Base-by-base conservation (phyloP, 35 echinoderm and acorn worm species). In the Heliocidaris tuberculata region DNA sequence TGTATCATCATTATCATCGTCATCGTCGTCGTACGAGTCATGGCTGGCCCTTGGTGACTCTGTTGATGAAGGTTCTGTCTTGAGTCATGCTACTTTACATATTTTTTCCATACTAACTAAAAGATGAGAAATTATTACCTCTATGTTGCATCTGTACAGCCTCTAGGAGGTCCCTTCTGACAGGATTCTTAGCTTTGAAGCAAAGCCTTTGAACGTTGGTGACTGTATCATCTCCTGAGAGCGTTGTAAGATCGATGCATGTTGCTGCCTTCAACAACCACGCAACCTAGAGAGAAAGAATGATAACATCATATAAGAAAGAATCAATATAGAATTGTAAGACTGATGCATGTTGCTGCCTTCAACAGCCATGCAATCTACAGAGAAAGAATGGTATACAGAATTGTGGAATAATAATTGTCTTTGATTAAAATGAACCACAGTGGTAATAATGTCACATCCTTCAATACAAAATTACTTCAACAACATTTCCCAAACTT, bases 191-290 rank as follows among this genome's bases (percentile, higher is more conserved):
- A 11, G 98, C 98, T 52, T 99, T 99, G 96, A 93, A 97, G 92
- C 98, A 99, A 15, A 99, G 95, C 71, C 98, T 92, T 94, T 97
- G 97, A 24, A 99, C 98, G 95, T 99, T 99, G n/a, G 98, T 99
- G 85, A 96, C 94, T 48, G 98, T 99, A 49, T 99, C 98, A 94
- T 99, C 98, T 85, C 98, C 98, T 90, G 97, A 99, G 19, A 99
- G 86, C 13, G 98, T 97, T 31, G 98, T 99, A 27, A 99, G 94
- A 60, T 99, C 98, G 54, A 99, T 99, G 90, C 98, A 99, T 24
- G 97, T 99, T 24, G 94, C 96, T 54, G 96, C 98, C 94, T 97
- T 99, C 59, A 99, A 96, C 56, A 96, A 47, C 98, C 98, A 99
- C 27, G 98, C 98, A 95, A 97, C 94, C 98, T 99, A 86, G 2